Base-by-base conservation (phyloP, 2,888 invertebrate species). In the Schizotus pectinicornis region DNA sequence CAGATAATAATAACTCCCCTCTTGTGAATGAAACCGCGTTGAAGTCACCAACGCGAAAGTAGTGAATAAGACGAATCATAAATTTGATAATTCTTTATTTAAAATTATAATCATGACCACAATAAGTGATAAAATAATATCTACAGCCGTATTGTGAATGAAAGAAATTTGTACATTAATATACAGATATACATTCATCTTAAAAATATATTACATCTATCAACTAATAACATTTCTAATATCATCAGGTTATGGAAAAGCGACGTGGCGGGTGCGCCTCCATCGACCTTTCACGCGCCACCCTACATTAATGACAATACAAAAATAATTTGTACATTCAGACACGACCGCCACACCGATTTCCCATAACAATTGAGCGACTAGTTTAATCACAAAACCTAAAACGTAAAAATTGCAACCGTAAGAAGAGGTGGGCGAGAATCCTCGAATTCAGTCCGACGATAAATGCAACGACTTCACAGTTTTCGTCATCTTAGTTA, bases 321-420 rank as follows among this genome's bases (percentile, higher is more conserved):
- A 64, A 66, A 71, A 68, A 69, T 69, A 69, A 67, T 67, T 62
- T 66, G 63, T 64, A 59, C 61, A 42, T 50, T 56, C 63, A 55
- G 47, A 47, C 54, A 48, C 42, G 53, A 45, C 60, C 59, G 60
- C 22, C 50, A 9, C 47, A 56, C 41, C 43, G 14, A 8, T 30
- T 51, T 38, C 51, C 41, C 13, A 62, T 61, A 64, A 63, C 72
- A 65, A 69, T 71, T 73, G 73, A 77, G 74, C 73, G 78, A 78
- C 78, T 78, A 78, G 78, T 75, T 73, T 65, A 72, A 78, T 78
- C 78, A 78, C 78, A 76, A 74, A 74, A 74, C 73, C 74, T 74
- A 76, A 68, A 67, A 50, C 68, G 69, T 66, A 56, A 65, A 68
- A 62, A 72, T 69, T 71, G 72, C 70, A 68, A 70, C 62, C 59